These are phyloP conservation scores for Orchestes rusci DNA, from an alignment of 2,888 invertebrate genomes.

Conservation along the genomic window DNA sequence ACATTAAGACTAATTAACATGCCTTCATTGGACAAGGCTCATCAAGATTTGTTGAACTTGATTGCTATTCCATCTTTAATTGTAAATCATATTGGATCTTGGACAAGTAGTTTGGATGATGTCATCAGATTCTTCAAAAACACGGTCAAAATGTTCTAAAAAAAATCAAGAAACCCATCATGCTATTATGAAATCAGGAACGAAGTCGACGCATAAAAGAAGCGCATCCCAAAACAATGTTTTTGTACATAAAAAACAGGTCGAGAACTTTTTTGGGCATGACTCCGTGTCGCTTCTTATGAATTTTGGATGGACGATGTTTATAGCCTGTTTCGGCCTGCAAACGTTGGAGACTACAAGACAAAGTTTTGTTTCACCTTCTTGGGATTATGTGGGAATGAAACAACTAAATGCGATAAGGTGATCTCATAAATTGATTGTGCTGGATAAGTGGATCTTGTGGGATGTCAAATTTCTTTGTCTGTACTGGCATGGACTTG, in stretches of 20 bases:
- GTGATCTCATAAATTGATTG: constrained; percentile 3
- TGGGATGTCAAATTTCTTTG: no score
- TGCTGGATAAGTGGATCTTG: background rate
- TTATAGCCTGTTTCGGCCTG: constrained; percentile 15
- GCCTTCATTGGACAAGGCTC: no score
- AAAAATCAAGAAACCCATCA: no score
- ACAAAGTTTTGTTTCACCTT: constrained; percentile 10
- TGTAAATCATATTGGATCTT: no score
- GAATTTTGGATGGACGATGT: constrained; percentile 20
- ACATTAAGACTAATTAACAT: no score
- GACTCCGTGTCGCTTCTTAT: constrained; percentile 18
- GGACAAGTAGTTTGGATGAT: no score
- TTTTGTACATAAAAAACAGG: constrained; percentile 12
- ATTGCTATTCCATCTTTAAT: no score
- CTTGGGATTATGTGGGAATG: constrained; percentile 14
- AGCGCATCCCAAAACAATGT: constrained; percentile 15
- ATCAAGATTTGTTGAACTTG: no score
- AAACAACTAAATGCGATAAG: no score
- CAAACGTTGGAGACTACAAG: constrained; percentile 16
- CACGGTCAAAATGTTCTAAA: no score
- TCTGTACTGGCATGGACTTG: no score
- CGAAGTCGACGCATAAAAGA: background rate
- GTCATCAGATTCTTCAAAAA: no score
- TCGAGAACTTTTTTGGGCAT: constrained; percentile 14
- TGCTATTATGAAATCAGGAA: constrained; percentile 2